Conservation (phyloP, 2,113 vertebrate species). For the Caranx ignobilis region DNA sequence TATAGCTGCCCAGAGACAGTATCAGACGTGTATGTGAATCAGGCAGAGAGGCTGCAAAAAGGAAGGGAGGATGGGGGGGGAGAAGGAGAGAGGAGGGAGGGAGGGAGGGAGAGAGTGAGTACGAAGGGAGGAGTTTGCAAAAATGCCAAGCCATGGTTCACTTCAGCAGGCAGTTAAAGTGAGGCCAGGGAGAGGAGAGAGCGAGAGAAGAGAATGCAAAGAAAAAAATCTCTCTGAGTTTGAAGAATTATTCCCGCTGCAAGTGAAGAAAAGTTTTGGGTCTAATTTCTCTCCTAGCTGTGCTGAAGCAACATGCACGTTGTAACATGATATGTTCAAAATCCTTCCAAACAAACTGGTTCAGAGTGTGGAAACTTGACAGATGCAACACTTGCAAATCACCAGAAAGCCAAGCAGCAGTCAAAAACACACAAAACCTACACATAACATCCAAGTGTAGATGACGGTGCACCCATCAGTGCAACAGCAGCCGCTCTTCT, state of each 20-base stretch:
- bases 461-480: not conserved
- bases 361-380: slow-evolving; percentile 4
- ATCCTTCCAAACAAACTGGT: not conserved
- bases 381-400: not conserved
- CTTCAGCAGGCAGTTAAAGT: slow-evolving; percentile 82
- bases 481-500: not conserved
- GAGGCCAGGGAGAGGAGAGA: slow-evolving; percentile 76
- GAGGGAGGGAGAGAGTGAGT: slow-evolving; percentile 38
- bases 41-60: slow-evolving; percentile 57
- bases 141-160: slow-evolving; percentile 84
- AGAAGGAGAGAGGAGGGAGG: slow-evolving; percentile 2
- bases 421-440: not conserved
- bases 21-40: slow-evolving; percentile 78
- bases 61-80: slow-evolving; percentile 19
- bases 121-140: slow-evolving; percentile 77
- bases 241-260: slow-evolving; percentile 44
- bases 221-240: slow-evolving; percentile 18
- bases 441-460: not conserved
- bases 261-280: slow-evolving; percentile 48
- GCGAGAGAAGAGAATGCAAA: slow-evolving; percentile 27
- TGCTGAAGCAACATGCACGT: not conserved
- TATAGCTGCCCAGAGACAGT: slow-evolving; percentile 81
- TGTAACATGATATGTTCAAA: not conserved
- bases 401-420: not conserved
- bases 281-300: not conserved